phyloP scores from a whole-genome alignment of 2,113 vertebrate species.

The Ciconia maguari region DNA sequence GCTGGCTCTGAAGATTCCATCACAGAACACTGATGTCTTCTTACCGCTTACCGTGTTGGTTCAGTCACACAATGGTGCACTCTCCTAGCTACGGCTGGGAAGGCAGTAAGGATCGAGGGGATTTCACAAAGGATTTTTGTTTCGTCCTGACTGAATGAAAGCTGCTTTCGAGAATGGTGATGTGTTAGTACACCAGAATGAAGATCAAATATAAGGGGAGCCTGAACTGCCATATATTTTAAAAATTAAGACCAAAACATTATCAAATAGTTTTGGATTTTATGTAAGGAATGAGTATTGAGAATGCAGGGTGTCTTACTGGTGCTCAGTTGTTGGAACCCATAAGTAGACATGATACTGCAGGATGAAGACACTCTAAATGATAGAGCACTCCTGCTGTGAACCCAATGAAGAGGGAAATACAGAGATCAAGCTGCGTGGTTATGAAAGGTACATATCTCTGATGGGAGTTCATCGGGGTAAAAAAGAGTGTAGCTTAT shows the following conservation, averaged over 20 bases:
- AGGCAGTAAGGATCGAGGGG: neutral
- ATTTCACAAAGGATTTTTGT: neutral
- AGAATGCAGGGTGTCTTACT: neutral
- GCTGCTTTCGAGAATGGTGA: neutral
- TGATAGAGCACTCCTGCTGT: neutral
- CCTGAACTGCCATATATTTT: neutral
- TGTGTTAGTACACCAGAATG: neutral
- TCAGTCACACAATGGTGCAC: fast-evolving
- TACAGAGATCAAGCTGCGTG: neutral
- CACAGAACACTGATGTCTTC: neutral
- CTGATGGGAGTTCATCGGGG: neutral
- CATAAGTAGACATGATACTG: neutral
- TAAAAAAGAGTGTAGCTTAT: neutral
- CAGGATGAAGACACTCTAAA: neutral
- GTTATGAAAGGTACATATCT: fast-evolving
- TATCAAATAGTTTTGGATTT: neutral
- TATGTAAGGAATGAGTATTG: neutral
- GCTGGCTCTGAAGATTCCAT: neutral
- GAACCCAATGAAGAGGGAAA: neutral
- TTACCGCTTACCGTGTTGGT: fast-evolving
- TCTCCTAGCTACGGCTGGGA: neutral
- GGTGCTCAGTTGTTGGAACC: neutral
- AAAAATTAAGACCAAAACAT: neutral
- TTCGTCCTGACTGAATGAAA: neutral
- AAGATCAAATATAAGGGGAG: neutral